Percentiles rank a stretch among this genome's conserved stretches.
phyloP scores from a whole-genome alignment of 37 sponge, comb jelly and placozoan species.

The Diacarnus erythraeanus region DNA sequence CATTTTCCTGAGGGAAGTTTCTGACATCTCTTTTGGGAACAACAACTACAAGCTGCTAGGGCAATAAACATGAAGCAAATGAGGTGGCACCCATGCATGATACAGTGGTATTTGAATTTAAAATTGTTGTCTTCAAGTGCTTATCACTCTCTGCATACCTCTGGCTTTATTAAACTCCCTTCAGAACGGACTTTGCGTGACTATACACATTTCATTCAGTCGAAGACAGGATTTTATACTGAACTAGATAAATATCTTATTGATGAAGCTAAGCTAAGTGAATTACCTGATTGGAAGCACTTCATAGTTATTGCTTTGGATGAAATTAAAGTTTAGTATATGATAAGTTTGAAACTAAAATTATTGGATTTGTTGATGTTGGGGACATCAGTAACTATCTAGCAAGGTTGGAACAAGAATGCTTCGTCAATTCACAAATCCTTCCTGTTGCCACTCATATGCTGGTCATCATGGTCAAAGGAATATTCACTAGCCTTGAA shows the following conservation, averaged over 20 bases:
- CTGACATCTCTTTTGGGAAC: slow-evolving; percentile 31
- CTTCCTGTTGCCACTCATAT: slow-evolving; percentile 9
- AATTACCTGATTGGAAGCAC: background rate
- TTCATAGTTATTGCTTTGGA: slow-evolving; percentile 9
- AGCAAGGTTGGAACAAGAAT: background rate
- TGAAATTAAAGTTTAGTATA: slow-evolving; percentile 40
- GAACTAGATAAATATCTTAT: slow-evolving; percentile 5
- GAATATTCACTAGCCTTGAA: slow-evolving; percentile 21
- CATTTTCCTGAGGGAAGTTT: slow-evolving; percentile 28
- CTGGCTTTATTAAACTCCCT: slow-evolving; percentile 19
- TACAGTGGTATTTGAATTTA: slow-evolving; percentile 42
- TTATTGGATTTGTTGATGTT: slow-evolving; percentile 41
- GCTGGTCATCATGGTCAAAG: slow-evolving; percentile 33
- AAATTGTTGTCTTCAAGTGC: slow-evolving; percentile 38
- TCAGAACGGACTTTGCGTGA: slow-evolving; percentile 19
- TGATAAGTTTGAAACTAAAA: background rate
- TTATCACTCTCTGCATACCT: slow-evolving; percentile 15
- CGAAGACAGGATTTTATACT: background rate
- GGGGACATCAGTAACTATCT: slow-evolving; percentile 37
- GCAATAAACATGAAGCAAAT: slow-evolving; percentile 26
- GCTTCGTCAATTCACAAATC: background rate
- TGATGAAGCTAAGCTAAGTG: background rate
- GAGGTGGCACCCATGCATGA: slow-evolving; percentile 58
- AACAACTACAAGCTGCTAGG: slow-evolving; percentile 29
- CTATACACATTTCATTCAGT: slow-evolving; percentile 7